Evolutionary conservation across 2,113 vertebrate genomes (phyloP).

Genomic region (Pan troglodytes): NHGRI_mPanTro3-v2.1_pri NC_072407.2:46643001-46643500

Average conservation of each 20-base stretch:
- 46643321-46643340: not conserved
- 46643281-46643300: not conserved
- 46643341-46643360: not conserved
- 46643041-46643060: not conserved
- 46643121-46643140: not conserved
- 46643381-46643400: not conserved
- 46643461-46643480: not conserved
- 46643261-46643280: not conserved
- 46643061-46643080: not conserved
- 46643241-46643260: not conserved
- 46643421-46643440: not conserved
- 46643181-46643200: not conserved
- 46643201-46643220: not conserved
- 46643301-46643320: not conserved
- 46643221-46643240: not conserved
- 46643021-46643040: not conserved
- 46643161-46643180: not conserved
- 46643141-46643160: not conserved
- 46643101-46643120: not conserved
- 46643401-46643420: not conserved
- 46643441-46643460: not conserved
- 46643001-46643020: not conserved
- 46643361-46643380: not conserved
- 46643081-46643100: not conserved
- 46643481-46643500: not conserved